Evolutionary conservation across 1,140 invertebrate genomes (phyloP).

Genomic region (Caenorhabditis latens): DNA sequence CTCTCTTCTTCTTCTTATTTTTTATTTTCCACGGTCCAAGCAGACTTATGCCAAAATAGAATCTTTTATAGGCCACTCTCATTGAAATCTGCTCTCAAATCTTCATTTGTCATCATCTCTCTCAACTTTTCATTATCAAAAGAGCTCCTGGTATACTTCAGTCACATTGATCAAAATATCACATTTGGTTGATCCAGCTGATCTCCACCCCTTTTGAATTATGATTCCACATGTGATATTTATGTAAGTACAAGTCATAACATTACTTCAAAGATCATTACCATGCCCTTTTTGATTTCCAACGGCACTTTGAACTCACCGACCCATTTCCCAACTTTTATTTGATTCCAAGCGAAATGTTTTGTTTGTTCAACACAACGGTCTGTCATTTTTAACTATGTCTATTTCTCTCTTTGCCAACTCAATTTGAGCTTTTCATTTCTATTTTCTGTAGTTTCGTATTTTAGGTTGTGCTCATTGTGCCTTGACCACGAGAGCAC

Average conservation of each 20-base stretch:
- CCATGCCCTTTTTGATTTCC: background rate
- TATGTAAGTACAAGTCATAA: background rate
- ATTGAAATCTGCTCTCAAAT: background rate
- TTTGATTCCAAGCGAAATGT: background rate
- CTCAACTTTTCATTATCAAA: background rate
- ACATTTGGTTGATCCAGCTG: constrained; percentile 1
- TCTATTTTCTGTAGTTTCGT: background rate
- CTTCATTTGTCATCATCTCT: background rate
- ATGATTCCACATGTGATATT: background rate
- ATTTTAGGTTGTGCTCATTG: background rate
- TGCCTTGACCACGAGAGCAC: background rate
- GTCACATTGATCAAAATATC: constrained; percentile 10
- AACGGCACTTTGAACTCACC: constrained; percentile 16
- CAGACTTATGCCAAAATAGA: no score
- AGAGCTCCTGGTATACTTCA: background rate
- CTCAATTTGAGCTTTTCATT: background rate
- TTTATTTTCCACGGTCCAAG: no score
- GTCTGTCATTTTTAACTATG: background rate
- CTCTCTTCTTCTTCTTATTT: no score
- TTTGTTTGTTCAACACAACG: constrained; percentile 10
- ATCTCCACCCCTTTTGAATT: background rate
- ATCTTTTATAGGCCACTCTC: no score
- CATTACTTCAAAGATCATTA: background rate
- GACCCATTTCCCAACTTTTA: background rate
- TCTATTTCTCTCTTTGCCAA: background rate